Evolutionary conservation across 2,113 vertebrate species (phyloP), one percentile per base, ranked within the genome.

Genomic region (Hydrochoerus hydrochaeris): DNA sequence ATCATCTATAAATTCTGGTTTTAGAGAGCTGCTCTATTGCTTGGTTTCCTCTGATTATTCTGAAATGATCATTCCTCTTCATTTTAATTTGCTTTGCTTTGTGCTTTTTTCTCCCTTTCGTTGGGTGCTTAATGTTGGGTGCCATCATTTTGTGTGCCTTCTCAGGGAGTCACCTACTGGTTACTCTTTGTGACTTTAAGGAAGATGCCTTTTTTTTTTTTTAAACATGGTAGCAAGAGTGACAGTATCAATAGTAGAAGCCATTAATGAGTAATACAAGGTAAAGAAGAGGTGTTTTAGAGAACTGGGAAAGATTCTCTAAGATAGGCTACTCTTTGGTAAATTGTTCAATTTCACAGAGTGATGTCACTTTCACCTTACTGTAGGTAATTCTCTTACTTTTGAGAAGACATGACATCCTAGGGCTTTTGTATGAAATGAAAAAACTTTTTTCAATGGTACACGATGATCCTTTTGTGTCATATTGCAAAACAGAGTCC

Each of bases 21-120:
- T 91, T 81, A 71, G 69, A 97, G n/a, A 93, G 20, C 77, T 89
- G 13, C n/a, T 93, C 52, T 87, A n/a, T 10, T 85, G 32, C 24
- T 44, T 69, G 44, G 30, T 92, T 94, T 88, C 41, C 75, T 95
- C 71, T 90, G 44, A 52, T 93, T 81, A n/a, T 89, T 80, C 24
- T 28, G 17, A 97, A 60, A 44, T 83, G 88, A 75, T 62, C 62
- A 17, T 62, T 92, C 62, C 60, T 91, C 8, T 94, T 88, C 49
- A 90, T 92, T 95, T 94, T 65, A 75, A 94, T 46, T 92, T 93
- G 24, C 16, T 88, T 90, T 85, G n/a, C 32, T 85, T 46, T 90
- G 57, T 90, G 19, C 17, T 78, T 90, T 77, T 52, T 62, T 58
- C 22, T 20, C 30, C 17, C 26, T 73, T 62, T 67, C 30, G 57